Conservation (phyloP, 2,113 vertebrate genomes). For the Pogonocichla stellata region DNA sequence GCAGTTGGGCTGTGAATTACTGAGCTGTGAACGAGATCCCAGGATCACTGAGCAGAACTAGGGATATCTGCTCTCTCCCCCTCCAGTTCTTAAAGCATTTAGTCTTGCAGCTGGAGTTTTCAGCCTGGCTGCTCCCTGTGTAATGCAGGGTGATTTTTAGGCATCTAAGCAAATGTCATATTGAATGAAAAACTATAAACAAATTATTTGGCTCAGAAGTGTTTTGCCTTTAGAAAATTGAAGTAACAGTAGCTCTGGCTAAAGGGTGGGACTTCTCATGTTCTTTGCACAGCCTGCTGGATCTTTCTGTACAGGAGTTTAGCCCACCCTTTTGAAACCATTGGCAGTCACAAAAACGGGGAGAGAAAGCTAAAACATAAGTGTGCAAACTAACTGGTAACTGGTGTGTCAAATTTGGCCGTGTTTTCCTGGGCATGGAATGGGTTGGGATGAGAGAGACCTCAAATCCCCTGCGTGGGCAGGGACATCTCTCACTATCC, state of each 20-base stretch:
- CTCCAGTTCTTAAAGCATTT: background rate
- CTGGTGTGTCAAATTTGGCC: accelerated
- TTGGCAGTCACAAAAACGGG: background rate
- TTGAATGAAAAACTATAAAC: background rate
- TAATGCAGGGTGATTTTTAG: background rate
- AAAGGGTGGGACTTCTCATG: background rate
- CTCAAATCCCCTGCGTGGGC: background rate
- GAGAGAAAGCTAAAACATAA: background rate
- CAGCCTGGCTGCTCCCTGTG: background rate
- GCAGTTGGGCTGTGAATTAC: background rate
- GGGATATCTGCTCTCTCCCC: background rate
- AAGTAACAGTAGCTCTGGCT: background rate
- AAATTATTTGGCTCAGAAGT: accelerated
- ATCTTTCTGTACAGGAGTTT: background rate
- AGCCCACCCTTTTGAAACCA: background rate
- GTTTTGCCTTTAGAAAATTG: background rate
- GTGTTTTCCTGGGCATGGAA: background rate
- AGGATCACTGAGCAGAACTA: background rate
- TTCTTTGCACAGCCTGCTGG: background rate
- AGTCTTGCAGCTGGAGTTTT: background rate
- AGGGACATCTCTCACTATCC: background rate
- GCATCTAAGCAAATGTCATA: background rate
- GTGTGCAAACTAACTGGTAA: background rate
- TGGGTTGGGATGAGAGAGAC: background rate
- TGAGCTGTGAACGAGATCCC: background rate